Conservation (phyloP, 2,888 invertebrate genomes). For the Agrotis puta region DNA sequence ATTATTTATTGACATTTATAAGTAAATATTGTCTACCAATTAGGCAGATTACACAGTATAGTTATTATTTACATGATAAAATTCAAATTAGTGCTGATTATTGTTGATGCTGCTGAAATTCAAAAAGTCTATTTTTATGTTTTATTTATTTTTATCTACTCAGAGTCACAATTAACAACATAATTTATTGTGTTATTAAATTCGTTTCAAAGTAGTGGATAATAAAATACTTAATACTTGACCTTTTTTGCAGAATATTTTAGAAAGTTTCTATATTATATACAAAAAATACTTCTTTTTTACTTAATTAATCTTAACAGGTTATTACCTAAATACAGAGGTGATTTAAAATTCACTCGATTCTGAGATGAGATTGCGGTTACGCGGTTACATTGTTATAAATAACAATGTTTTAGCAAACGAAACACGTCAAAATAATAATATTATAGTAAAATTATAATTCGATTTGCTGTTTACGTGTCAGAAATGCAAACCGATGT, state of each 20-base stretch:
- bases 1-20: background rate
- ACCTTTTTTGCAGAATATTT: background rate
- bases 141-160: no score
- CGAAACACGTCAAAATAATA: slow-evolving; percentile 4
- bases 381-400: slow-evolving; percentile 9
- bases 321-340: background rate
- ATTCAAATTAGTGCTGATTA: background rate
- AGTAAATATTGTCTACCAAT: background rate
- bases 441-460: slow-evolving; percentile 1
- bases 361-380: no score
- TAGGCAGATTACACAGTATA: background rate
- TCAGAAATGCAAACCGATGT: background rate
- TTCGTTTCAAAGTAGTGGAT: background rate
- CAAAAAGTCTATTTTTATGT: no score
- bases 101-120: background rate
- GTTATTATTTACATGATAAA: background rate
- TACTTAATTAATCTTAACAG: no score
- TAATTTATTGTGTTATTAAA: background rate
- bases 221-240: background rate
- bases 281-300: background rate
- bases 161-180: background rate
- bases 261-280: background rate
- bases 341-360: background rate
- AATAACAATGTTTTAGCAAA: background rate
- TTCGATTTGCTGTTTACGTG: slow-evolving; percentile 10